Conservation (phyloP, 2,797 vertebrate species). For the Bradypodion ventrale region DNA sequence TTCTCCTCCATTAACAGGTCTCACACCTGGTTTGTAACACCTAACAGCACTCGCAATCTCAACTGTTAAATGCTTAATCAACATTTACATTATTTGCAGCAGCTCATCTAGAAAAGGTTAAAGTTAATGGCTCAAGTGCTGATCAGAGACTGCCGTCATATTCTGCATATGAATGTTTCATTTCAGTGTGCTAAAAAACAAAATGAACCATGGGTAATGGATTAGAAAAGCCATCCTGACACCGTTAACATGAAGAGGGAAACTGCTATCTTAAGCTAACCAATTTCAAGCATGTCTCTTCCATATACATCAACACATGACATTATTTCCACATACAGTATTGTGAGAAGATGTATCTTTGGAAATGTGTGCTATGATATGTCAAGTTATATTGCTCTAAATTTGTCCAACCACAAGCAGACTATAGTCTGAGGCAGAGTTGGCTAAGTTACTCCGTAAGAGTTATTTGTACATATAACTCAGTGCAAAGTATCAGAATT, state of each 20-base stretch:
- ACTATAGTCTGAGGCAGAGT: no score
- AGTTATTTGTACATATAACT: no score
- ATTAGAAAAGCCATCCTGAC: not conserved
- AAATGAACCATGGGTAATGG: not conserved
- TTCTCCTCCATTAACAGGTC: constrained; percentile 1
- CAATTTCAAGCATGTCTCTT: not conserved
- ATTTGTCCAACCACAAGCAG: no score
- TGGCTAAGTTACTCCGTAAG: no score
- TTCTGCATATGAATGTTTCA: constrained; percentile 1
- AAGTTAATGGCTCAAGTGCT: constrained; percentile 3
- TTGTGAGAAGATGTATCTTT: not conserved
- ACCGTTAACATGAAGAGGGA: not conserved
- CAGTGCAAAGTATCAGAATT: no score
- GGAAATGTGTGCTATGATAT: not conserved
- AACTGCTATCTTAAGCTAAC: not conserved
- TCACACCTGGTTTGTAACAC: not conserved
- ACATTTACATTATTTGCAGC: constrained; percentile 15
- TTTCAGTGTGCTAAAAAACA: not conserved
- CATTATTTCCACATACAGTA: not conserved
- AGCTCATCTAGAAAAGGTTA: constrained; percentile 9
- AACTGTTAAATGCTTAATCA: constrained; percentile 38
- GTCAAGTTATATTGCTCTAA: no score
- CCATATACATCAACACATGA: not conserved
- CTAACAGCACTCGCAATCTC: not conserved
- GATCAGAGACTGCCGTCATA: not conserved